Conservation (phyloP, 2,888 invertebrate species). For the Drosophila rellima region DNA sequence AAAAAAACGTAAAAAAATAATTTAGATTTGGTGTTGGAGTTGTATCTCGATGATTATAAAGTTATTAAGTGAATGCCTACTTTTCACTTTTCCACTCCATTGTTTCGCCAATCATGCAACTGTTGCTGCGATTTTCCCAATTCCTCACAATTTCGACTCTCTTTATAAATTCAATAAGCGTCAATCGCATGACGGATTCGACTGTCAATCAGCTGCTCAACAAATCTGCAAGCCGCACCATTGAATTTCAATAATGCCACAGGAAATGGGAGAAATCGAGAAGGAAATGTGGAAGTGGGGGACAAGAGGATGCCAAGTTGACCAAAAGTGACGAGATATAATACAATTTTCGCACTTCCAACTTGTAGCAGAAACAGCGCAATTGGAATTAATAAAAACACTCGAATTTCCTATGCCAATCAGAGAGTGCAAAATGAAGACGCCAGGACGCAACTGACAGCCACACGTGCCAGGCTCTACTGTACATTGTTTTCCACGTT, state of each 20-base stretch:
- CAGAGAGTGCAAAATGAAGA: constrained; percentile 58
- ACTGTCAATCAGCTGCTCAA: constrained; percentile 71
- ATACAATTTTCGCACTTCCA: constrained; percentile 58
- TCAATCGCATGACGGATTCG: constrained; percentile 58
- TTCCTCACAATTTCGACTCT: neutral
- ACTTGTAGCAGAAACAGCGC: constrained; percentile 5
- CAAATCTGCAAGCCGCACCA: constrained; percentile 50
- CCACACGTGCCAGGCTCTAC: constrained; percentile 69
- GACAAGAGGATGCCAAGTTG: constrained; percentile 40
- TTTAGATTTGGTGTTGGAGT: neutral
- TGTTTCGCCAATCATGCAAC: constrained; percentile 36
- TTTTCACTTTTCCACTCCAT: constrained; percentile 31
- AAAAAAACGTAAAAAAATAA: neutral
- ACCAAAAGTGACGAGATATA: constrained; percentile 56
- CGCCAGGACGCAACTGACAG: constrained; percentile 49
- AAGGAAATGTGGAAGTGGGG: constrained; percentile 1
- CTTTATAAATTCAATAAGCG: constrained; percentile 75
- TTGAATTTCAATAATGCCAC: constrained; percentile 75
- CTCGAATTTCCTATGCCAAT: constrained; percentile 83
- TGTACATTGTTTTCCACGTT: constrained; percentile 66
- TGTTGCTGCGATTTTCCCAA: constrained; percentile 38
- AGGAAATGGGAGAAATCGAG: constrained; percentile 28
- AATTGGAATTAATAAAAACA: constrained; percentile 79
- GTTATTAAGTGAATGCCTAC: constrained; percentile 1
- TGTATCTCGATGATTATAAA: neutral